Base-by-base conservation (phyloP, 2,797 vertebrate genomes). In the Amniataba percoides region DNA sequence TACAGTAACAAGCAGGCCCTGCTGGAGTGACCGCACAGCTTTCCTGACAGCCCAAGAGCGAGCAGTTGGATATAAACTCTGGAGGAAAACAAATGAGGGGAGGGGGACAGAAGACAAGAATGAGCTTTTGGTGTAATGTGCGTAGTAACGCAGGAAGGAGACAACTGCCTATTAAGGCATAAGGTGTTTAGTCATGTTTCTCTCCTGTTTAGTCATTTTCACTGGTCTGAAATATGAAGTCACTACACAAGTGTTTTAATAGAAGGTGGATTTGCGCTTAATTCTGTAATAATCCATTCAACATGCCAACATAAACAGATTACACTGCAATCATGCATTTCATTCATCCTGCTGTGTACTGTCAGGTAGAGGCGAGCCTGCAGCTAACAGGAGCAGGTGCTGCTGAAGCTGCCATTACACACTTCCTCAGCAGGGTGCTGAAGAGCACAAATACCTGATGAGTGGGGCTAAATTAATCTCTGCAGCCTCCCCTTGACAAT, bases 1-100 rank as follows among this genome's bases (percentile, higher is more conserved):
- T 97, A 91, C 98, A 99, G 94, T 97, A 99, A 92, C 98, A 99
- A 60, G 88, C 80, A 0, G 97, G 90, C 2, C 97, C 98, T 0
- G 49, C 80, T 42, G 95, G 95, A 0, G 97, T 98, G 0, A 96
- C 94, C 0, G 95, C 96, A 31, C 98, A 99, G 89, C 91, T 93
- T 89, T 98, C 97, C 91, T 97, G 95, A 92, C 98, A 99, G 23
- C 79, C 90, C 70, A 88, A 77, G 0, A 90, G 87, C 0, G 96
- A 94, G 90, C 98, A 99, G 94, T 98, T 98, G 48, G 91, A 82
- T 1, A 89, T 74, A 65, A 96, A 93, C 71, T 96, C 97, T 99
- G 92, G 0, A 27, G 66, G 67, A 21, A 73, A 55, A 86, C 4
- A 82, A 25, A 69, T 9, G 8, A 39, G 3, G 43, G n/a, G 40